phyloP scores from a whole-genome alignment of 2,888 invertebrate genomes.

The Mythimna pallens region DNA sequence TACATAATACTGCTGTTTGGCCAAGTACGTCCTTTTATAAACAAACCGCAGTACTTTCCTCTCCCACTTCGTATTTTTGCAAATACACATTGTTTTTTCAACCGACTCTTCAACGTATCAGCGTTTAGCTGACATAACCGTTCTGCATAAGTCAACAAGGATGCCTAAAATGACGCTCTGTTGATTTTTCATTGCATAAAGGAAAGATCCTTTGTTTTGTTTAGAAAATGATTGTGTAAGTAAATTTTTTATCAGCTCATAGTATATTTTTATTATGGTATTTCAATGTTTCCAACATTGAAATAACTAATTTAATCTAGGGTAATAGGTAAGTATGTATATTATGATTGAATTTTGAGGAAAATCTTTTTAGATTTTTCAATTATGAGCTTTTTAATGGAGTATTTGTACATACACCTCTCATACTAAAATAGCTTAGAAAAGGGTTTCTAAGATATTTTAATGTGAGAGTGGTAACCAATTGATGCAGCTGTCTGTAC shows the following conservation, averaged over 20 bases:
- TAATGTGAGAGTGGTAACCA: too few relatives aligned
- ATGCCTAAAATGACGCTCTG: slow-evolving; percentile 48
- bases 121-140: slow-evolving; percentile 58
- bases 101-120: slow-evolving; percentile 41
- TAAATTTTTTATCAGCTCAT: neutral
- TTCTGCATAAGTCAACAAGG: slow-evolving; percentile 62
- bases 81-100: slow-evolving; percentile 53
- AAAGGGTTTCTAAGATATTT: too few relatives aligned
- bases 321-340: neutral
- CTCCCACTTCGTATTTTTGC: slow-evolving; percentile 35
- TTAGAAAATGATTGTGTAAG: slow-evolving; percentile 13
- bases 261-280: too few relatives aligned
- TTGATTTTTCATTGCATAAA: slow-evolving; percentile 18
- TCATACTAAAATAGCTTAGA: too few relatives aligned
- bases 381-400: too few relatives aligned
- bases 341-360: neutral
- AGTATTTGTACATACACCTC: neutral
- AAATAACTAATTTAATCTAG: too few relatives aligned
- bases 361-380: neutral
- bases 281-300: too few relatives aligned
- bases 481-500: too few relatives aligned
- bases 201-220: slow-evolving; percentile 21
- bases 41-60: slow-evolving; percentile 21
- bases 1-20: slow-evolving; percentile 28
- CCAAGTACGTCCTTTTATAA: slow-evolving; percentile 29